Evolutionary conservation across 2,113 vertebrate species (phyloP).

Genomic region (Corvus moneduloides): DNA sequence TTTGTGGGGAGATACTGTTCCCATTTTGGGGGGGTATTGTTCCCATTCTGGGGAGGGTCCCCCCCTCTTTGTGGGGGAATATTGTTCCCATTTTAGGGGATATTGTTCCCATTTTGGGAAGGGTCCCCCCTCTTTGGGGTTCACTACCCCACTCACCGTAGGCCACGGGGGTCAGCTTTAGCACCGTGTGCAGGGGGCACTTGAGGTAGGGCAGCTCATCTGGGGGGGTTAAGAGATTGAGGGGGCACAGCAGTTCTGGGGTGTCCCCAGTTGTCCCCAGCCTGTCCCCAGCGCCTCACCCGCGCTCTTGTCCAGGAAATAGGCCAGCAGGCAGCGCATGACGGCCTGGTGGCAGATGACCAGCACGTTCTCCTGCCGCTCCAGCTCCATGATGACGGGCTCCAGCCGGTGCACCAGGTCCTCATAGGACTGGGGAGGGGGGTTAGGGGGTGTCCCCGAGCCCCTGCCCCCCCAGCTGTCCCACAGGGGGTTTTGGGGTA

Average conservation of each 20-base stretch:
- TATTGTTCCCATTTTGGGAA: neutral
- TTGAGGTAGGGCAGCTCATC: slow-evolving; percentile 73
- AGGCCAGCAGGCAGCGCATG: slow-evolving; percentile 91
- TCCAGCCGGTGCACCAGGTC: slow-evolving; percentile 91
- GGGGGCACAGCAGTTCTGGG: neutral
- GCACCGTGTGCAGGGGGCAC: slow-evolving; percentile 76
- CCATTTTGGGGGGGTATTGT: neutral
- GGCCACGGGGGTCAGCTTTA: slow-evolving; percentile 76
- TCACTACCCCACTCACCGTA: slow-evolving; percentile 5
- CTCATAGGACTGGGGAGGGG: slow-evolving; percentile 81
- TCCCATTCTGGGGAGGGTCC: no score
- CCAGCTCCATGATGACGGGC: slow-evolving; percentile 95
- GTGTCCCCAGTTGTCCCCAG: neutral
- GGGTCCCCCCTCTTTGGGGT: neutral
- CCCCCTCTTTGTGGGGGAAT: no score
- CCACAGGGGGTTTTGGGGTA: neutral
- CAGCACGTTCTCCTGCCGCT: slow-evolving; percentile 90
- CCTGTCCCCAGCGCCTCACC: slow-evolving; percentile 56
- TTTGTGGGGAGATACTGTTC: no score
- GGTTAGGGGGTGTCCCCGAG: neutral
- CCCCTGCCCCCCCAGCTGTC: neutral
- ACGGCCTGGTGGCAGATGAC: slow-evolving; percentile 91
- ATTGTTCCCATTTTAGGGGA: no score
- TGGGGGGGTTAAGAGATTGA: fast-evolving
- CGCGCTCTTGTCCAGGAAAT: slow-evolving; percentile 90